phyloP scores from a whole-genome alignment of 2,113 vertebrate genomes.

The Vidua chalybeata region DNA sequence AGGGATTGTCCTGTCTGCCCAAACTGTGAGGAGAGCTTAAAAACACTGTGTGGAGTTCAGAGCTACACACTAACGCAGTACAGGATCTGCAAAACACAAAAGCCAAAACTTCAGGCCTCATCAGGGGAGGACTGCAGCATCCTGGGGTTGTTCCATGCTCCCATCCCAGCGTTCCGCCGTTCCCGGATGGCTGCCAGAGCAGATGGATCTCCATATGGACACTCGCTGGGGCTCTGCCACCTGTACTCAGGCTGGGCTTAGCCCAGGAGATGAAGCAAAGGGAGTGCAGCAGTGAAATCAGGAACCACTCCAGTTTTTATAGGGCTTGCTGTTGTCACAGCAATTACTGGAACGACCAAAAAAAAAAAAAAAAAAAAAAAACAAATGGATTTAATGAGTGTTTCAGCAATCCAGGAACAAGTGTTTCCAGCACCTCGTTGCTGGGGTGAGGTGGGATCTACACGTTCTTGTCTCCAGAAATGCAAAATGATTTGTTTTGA shows the following conservation, averaged over 20 bases:
- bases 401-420: neutral
- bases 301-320: constrained; percentile 10
- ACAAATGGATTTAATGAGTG: constrained; percentile 45
- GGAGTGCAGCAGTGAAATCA: constrained; percentile 18
- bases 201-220: constrained; percentile 69
- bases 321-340: constrained; percentile 43
- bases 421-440: constrained; percentile 37
- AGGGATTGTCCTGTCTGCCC: neutral
- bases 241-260: constrained; percentile 50
- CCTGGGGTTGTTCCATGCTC: neutral
- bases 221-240: constrained; percentile 53
- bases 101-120: neutral
- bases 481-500: constrained; percentile 32
- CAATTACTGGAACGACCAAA: constrained; percentile 17
- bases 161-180: constrained; percentile 5
- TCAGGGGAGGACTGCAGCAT: neutral
- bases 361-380: neutral
- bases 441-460: neutral
- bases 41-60: neutral
- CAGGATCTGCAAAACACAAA: neutral
- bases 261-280: constrained; percentile 50
- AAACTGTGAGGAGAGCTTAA: neutral
- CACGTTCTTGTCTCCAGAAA: neutral
- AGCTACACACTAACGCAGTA: neutral
- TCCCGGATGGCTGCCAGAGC: constrained; percentile 45